phyloP scores from a whole-genome alignment of 2,113 vertebrate species.

The Rhegmatorhina hoffmannsi region DNA sequence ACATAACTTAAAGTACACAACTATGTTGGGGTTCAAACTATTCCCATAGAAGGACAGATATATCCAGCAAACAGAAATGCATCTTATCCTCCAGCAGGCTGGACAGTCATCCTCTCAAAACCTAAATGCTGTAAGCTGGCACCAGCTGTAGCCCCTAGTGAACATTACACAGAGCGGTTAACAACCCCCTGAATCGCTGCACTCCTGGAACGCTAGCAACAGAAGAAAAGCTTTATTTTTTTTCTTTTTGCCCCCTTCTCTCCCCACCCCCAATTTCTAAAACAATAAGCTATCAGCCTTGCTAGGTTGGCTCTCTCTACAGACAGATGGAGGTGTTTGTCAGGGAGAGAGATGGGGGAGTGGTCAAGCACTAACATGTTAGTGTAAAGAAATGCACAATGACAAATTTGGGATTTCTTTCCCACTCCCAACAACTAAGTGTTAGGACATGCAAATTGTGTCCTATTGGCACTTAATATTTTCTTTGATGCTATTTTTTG shows the following conservation, averaged over 20 bases:
- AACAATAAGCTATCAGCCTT: neutral
- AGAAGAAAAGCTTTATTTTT: neutral
- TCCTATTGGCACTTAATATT: neutral
- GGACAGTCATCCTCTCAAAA: neutral
- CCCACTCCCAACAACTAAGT: neutral
- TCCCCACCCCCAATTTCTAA: neutral
- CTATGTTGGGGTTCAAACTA: neutral
- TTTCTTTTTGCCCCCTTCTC: neutral
- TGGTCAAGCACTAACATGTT: neutral
- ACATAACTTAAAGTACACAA: neutral
- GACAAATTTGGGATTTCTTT: slow-evolving; percentile 12
- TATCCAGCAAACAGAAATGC: neutral
- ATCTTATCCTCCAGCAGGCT: neutral
- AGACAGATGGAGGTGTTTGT: neutral
- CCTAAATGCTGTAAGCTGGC: neutral
- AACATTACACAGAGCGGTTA: neutral
- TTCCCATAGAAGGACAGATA: neutral
- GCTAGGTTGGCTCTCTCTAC: neutral
- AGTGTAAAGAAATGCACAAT: slow-evolving; percentile 18
- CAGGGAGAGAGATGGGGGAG: neutral
- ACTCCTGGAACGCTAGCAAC: neutral
- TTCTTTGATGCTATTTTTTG: neutral
- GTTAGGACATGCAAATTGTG: neutral
- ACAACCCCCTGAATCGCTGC: neutral
- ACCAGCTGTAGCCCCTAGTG: neutral